Evolutionary conservation across 2,888 invertebrate genomes (phyloP), one percentile per base, ranked within the genome.

Genomic region (Microchrysa polita): DNA sequence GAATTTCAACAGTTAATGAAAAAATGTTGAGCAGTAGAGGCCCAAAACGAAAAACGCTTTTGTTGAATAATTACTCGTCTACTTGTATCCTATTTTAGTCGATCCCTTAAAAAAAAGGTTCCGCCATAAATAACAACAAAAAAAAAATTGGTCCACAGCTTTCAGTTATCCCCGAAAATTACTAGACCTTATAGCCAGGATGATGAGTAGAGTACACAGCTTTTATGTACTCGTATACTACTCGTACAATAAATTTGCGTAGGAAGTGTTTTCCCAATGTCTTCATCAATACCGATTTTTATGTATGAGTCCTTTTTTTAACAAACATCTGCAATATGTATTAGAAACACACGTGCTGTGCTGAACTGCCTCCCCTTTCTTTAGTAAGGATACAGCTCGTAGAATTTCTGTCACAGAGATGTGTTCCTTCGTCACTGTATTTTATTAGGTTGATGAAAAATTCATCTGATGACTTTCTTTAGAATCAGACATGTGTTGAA

Each of bases 41-140:
- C 16, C 55, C 5, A 22, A 7, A 40, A 18, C 5, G 16, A n/a
- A 16, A 42, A 20, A 23, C 23, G 22, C 16, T 23, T 44, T 12
- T 48, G 48, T 52, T 9, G 48, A n/a, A n/a, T 67, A 67, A 67
- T 67, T 67, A 67, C n/a, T n/a, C 65, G 44, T 22, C 65, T 67
- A 48, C n/a, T 67, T 67, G 44, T 67, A 67, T 7, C 48, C 48
- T 48, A 67, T 67, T 67, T 67, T 23, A 67, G 44, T 67, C 34
- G 52, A 44, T 48, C 9, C 48, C 9, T 22, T 60, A 23, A 12
- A 10, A 60, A 10, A 60, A 27, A 23, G 60, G 60, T 60, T 60
- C 14, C 5, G 27, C 4, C 2, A 7, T 48, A n/a, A 48, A 48
- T 48, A 48, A 60, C 10, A 23, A 59, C 22, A 60, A 60, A 18